Evolutionary conservation across 2,113 vertebrate species (phyloP), one percentile per base, ranked within the genome.

Genomic region (Tylochromis polylepis): DNA sequence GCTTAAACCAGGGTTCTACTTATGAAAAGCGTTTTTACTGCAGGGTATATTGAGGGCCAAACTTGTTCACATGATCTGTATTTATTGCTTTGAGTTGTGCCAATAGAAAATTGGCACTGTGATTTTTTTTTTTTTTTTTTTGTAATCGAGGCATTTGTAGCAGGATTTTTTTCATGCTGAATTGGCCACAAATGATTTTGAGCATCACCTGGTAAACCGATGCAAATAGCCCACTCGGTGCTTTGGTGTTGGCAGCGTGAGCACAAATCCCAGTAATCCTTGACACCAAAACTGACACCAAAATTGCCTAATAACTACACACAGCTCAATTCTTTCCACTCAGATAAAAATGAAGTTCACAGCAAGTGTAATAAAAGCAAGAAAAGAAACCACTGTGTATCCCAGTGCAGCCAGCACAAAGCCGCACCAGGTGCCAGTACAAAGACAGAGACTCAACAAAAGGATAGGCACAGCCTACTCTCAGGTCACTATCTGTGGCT

Each of bases 401-500:
- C 24, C 55, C 67, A 55, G 49, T 65, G 27, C 38, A 31, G 72
- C 16, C 51, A 72, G 29, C 53, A 62, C 53, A 85, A 87, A 77
- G 24, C 57, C 14, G 3, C 43, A 6, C 12, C 24, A 46, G 70
- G 46, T 85, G 83, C 46, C n/a, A 43, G 34, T 84, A 80, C 38
- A 43, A 65, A 87, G 90, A 79, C 82, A 56, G 60, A 67, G 56
- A 56, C 22, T 56, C 10, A 58, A 85, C 87, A 81, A 79, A 88
- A 85, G 70, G 38, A 85, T 18, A 80, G 86, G 51, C 88, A 65
- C 82, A 75, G 58, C 41, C 70, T 24, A 27, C 85, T 89, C 91
- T 86, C 87, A 82, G 93, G 92, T 93, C 93, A 92, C 67, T 87
- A 14, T 87, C 85, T 58, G 92, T 85, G 88, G 75, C 79, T 92